Evolutionary conservation across 2,797 vertebrate species (phyloP).

Genomic region (Paguma larvata): DNA sequence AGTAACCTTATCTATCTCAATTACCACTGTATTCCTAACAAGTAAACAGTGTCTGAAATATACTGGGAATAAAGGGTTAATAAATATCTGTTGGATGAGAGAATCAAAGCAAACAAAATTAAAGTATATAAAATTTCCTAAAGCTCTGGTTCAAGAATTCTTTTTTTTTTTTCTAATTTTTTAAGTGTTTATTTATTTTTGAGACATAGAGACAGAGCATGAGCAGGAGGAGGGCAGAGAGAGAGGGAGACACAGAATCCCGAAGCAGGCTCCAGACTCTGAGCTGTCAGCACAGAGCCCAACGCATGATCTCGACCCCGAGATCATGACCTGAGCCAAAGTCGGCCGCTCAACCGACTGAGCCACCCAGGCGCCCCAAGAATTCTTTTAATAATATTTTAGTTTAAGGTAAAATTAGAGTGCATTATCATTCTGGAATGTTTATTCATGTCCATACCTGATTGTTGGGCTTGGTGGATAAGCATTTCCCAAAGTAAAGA

Average conservation of each 20-base stretch:
- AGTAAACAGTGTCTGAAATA: slow-evolving; percentile 11
- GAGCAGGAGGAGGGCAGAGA: too few relatives aligned
- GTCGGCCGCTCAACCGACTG: too few relatives aligned
- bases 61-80: neutral
- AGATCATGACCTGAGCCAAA: too few relatives aligned
- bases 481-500: slow-evolving; percentile 97
- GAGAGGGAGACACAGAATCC: too few relatives aligned
- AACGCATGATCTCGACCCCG: too few relatives aligned
- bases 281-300: too few relatives aligned
- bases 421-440: neutral
- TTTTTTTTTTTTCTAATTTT: neutral
- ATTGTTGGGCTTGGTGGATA: slow-evolving; percentile 94
- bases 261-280: too few relatives aligned
- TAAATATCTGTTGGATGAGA: slow-evolving; percentile 18
- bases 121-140: slow-evolving; percentile 37
- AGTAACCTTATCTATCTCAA: slow-evolving; percentile 8
- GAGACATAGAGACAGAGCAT: too few relatives aligned
- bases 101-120: slow-evolving; percentile 2
- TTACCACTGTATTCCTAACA: neutral
- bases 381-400: slow-evolving; percentile 54
- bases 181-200: too few relatives aligned
- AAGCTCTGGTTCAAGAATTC: slow-evolving; percentile 44
- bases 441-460: slow-evolving; percentile 90
- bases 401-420: slow-evolving; percentile 39
- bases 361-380: neutral